Percentiles rank a stretch among this genome's conserved stretches.
Conservation (phyloP, 2,113 vertebrate genomes). For the Hypocryptadius cinnamomeus region DNA sequence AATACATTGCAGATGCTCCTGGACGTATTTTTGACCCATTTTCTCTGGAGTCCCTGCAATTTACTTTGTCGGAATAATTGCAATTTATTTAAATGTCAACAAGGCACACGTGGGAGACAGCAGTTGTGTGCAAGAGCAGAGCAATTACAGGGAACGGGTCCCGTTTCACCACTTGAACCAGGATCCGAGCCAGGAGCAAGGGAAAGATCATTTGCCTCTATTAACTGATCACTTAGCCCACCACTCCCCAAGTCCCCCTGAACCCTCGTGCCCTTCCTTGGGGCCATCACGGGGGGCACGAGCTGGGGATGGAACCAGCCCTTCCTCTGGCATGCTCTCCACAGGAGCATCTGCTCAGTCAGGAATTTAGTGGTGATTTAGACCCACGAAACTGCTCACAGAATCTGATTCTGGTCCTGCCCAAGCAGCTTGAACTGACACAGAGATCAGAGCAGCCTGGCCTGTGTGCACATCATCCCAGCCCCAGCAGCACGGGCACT, state of each 20-base stretch:
- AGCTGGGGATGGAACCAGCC: not conserved
- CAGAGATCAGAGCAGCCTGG: not conserved
- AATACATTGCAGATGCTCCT: not conserved
- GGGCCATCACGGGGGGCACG: not conserved
- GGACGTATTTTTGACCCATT: not conserved
- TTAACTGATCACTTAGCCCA: not conserved
- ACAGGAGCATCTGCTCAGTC: not conserved
- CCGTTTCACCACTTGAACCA: slow-evolving; percentile 32
- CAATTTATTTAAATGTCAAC: slow-evolving; percentile 69
- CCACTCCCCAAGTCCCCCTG: not conserved
- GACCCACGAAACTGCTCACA: not conserved
- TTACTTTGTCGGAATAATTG: slow-evolving; percentile 49
- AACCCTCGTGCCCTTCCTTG: not conserved
- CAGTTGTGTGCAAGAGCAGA: slow-evolving; percentile 33
- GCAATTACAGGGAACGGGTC: slow-evolving; percentile 51
- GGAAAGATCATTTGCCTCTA: not conserved
- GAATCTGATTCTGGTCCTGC: not conserved
- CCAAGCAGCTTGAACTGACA: not conserved
- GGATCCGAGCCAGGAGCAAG: not conserved
- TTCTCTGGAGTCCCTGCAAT: slow-evolving; percentile 15
- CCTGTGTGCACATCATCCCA: not conserved
- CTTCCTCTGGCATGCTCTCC: not conserved
- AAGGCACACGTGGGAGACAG: slow-evolving; percentile 44
- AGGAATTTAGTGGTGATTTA: not conserved
- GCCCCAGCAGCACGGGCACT: not conserved